Conservation (phyloP, 2,113 vertebrate species). For the Vulpes ferrilata region DNA sequence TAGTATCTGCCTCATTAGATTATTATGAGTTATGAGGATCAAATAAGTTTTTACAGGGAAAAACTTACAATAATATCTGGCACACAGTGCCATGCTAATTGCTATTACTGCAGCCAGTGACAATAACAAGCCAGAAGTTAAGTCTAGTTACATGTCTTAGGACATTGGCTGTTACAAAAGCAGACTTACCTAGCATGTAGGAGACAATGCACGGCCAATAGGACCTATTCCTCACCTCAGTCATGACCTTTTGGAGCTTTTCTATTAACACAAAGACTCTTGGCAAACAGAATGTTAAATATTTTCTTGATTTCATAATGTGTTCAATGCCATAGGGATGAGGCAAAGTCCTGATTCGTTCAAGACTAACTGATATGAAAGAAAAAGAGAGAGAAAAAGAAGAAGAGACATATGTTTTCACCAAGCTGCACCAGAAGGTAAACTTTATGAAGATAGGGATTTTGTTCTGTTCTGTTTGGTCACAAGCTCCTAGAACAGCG, state of each 20-base stretch:
- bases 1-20: neutral
- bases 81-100: neutral
- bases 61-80: neutral
- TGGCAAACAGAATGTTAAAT: neutral
- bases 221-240: neutral
- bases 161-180: neutral
- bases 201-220: neutral
- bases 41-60: neutral
- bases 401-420: neutral
- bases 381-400: neutral
- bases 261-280: neutral
- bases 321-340: neutral
- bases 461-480: neutral
- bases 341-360: neutral
- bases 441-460: neutral
- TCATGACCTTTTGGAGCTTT: neutral
- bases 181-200: neutral
- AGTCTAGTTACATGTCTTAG: neutral
- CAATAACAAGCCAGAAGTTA: neutral
- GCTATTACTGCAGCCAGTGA: neutral
- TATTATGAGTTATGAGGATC: neutral
- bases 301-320: slow-evolving; percentile 26
- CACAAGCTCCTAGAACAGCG: neutral
- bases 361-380: neutral
- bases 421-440: neutral